phyloP scores from a whole-genome alignment of 1,140 invertebrate species.

The Pinna nobilis region DNA sequence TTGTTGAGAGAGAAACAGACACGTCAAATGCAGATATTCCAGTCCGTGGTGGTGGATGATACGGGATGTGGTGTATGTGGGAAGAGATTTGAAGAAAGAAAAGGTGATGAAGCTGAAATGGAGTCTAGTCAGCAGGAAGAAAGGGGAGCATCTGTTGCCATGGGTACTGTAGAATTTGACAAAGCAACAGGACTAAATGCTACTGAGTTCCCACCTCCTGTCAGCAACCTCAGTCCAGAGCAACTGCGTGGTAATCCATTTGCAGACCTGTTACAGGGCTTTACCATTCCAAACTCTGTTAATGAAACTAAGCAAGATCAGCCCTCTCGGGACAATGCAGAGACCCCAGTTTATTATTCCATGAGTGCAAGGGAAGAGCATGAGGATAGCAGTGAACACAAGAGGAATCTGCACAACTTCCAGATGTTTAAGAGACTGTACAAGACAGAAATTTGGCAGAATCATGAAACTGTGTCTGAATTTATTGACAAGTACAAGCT shows the following conservation, averaged over 20 bases:
- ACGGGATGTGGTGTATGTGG: conserved; percentile 31
- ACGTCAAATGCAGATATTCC: background rate
- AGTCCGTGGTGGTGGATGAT: conserved; percentile 10
- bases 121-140: background rate
- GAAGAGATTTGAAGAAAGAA: background rate
- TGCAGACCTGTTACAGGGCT: background rate
- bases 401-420: conserved; percentile 13
- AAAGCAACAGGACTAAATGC: background rate
- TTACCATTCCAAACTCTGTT: background rate
- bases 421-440: conserved; percentile 9
- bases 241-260: background rate
- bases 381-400: background rate
- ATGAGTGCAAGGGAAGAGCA: conserved; percentile 23
- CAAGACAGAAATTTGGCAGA: background rate
- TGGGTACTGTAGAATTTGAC: background rate
- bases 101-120: background rate
- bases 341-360: background rate
- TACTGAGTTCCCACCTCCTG: background rate
- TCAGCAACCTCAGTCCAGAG: background rate
- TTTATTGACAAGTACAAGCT: conserved; percentile 32
- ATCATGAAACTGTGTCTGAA: background rate
- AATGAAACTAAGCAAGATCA: background rate
- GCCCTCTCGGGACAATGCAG: background rate
- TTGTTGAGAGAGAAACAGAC: background rate
- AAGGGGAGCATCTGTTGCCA: background rate